These are phyloP conservation scores for Remorina albescens DNA, from an alignment of 2,797 vertebrate genomes.

Conservation along the genomic window DNA sequence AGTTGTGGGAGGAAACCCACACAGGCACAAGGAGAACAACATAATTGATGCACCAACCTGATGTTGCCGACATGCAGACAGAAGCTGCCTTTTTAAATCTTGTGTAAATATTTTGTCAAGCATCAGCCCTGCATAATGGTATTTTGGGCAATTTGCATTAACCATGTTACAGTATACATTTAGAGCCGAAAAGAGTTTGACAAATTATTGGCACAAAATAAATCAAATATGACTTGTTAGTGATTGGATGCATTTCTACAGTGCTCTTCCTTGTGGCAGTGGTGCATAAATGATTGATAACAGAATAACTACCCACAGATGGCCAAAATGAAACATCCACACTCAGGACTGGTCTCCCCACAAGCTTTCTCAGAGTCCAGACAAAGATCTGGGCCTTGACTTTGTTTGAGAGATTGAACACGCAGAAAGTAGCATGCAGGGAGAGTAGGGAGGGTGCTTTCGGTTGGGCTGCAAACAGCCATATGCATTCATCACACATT, in stretches of 20 bases:
- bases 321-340: slow-evolving; percentile 14
- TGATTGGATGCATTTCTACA: not conserved
- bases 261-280: not conserved
- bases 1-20: slow-evolving; percentile 60
- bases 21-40: slow-evolving; percentile 44
- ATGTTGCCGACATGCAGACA: not conserved
- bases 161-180: not conserved
- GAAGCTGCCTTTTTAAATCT: not conserved
- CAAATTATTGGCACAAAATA: too few relatives aligned
- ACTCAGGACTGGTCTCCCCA: not conserved
- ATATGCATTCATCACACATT: slow-evolving; percentile 36
- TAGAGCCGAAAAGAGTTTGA: not conserved
- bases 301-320: slow-evolving; percentile 12
- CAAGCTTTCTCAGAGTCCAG: slow-evolving; percentile 3
- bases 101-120: not conserved
- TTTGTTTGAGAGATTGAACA: slow-evolving; percentile 7
- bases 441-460: slow-evolving; percentile 13
- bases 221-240: not conserved
- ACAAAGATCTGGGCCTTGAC: slow-evolving; percentile 19
- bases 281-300: slow-evolving; percentile 1
- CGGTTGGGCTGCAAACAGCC: slow-evolving; percentile 10
- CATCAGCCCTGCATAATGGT: not conserved
- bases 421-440: not conserved
- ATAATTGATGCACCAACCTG: not conserved
- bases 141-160: not conserved